phyloP scores from a whole-genome alignment of 2,888 invertebrate genomes.

The Imbricaverruca yamaguchii region DNA sequence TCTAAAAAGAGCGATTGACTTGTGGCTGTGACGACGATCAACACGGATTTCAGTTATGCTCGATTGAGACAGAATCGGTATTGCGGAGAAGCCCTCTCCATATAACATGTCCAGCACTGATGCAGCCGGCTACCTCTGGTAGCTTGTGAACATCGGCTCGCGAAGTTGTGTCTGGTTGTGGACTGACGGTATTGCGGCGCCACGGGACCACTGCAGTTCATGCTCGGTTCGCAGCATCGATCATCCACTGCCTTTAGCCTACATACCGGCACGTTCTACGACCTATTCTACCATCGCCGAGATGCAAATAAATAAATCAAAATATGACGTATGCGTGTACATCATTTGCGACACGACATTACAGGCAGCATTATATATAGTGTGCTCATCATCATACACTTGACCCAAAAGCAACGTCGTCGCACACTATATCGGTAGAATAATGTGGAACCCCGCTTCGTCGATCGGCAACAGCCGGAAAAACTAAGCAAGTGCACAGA shows the following conservation, averaged over 20 bases:
- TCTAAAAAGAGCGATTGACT: neutral
- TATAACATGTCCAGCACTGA: no score
- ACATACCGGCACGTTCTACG: neutral
- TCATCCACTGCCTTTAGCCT: neutral
- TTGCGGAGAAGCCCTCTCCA: no score
- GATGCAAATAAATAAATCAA: constrained; percentile 4
- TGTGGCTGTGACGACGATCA: neutral
- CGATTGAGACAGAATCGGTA: no score
- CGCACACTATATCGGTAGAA: neutral
- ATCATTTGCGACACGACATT: neutral
- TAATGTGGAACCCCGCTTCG: neutral
- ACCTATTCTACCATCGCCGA: neutral
- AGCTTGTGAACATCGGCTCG: no score
- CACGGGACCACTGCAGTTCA: neutral
- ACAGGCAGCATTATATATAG: neutral
- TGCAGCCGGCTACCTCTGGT: no score
- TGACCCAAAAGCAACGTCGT: neutral
- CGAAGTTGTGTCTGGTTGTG: neutral
- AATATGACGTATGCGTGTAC: neutral
- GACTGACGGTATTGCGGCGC: constrained; percentile 3
- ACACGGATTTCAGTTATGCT: no score
- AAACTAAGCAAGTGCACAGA: neutral
- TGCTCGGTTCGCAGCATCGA: neutral
- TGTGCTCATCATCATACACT: neutral
- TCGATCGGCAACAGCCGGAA: neutral